Evolutionary conservation across 2,113 vertebrate species (phyloP).

Genomic region (Myiozetetes cayanensis): DNA sequence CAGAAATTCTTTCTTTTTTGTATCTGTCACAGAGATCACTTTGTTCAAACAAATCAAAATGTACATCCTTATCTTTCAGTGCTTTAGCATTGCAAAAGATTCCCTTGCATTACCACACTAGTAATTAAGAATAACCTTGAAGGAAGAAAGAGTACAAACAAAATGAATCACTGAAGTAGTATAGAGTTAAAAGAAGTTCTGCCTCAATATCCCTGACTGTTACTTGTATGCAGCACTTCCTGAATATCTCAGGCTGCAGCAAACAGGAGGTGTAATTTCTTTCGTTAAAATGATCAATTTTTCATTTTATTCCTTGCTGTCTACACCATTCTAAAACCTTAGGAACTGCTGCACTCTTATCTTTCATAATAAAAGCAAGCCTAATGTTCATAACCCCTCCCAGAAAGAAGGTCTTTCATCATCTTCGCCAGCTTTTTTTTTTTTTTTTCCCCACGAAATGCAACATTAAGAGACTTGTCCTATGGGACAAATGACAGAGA

Average conservation of each 20-base stretch:
- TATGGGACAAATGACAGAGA: neutral
- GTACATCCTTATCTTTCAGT: neutral
- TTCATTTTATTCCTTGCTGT: neutral
- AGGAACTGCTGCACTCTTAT: neutral
- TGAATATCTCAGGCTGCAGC: neutral
- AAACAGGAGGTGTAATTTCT: neutral
- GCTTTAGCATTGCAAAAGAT: constrained; percentile 34
- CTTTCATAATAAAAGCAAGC: neutral
- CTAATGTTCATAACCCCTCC: neutral
- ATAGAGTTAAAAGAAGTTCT: neutral
- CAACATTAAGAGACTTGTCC: neutral
- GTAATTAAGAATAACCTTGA: constrained; percentile 16
- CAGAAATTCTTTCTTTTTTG: neutral
- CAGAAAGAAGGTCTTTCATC: neutral
- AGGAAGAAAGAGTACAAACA: neutral
- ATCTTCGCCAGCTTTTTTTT: neutral
- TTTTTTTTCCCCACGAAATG: neutral
- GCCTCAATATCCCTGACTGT: neutral
- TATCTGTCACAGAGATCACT: neutral
- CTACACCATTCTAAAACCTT: neutral
- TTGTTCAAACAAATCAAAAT: neutral
- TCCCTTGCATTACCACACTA: neutral
- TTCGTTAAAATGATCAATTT: neutral
- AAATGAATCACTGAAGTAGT: neutral
- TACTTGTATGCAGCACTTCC: neutral